Evolutionary conservation across 2,888 invertebrate genomes (phyloP).

Genomic region (Acheta domesticus): DNA sequence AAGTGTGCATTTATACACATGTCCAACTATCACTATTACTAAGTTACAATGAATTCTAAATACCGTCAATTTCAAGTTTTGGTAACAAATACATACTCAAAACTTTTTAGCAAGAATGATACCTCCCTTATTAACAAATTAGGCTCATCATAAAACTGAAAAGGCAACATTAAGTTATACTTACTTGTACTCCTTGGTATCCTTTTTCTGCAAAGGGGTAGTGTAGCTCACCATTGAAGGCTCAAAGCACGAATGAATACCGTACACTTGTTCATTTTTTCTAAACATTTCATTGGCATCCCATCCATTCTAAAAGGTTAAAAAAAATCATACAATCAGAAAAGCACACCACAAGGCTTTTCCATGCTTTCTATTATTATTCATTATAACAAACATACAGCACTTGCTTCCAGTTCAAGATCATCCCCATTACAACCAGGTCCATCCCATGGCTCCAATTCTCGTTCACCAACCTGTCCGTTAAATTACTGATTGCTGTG

Average conservation of each 20-base stretch:
- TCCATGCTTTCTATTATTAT: background rate
- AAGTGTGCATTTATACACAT: too few species aligned
- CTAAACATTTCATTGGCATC: slow-evolving; percentile 95
- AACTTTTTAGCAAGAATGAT: too few species aligned
- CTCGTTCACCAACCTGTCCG: slow-evolving; percentile 71
- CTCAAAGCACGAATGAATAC: slow-evolving; percentile 89
- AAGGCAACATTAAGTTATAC: slow-evolving; percentile 19
- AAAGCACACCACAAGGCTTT: background rate
- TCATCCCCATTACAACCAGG: slow-evolving; percentile 61
- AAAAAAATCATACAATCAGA: slow-evolving; percentile 24
- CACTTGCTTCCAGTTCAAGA: slow-evolving; percentile 61
- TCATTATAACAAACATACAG: slow-evolving; percentile 45
- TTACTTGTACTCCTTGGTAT: slow-evolving; percentile 79
- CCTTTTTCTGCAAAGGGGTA: slow-evolving; percentile 76
- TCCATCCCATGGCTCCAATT: slow-evolving; percentile 87
- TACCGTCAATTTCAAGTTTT: too few species aligned
- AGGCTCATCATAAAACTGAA: too few species aligned
- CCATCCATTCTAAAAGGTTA: slow-evolving; percentile 75
- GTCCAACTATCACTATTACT: too few species aligned
- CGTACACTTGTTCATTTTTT: slow-evolving; percentile 86
- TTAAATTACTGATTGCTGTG: slow-evolving; percentile 82
- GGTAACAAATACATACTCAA: too few species aligned
- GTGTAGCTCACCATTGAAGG: slow-evolving; percentile 91
- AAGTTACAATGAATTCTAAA: too few species aligned
- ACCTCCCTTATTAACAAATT: too few species aligned